Base-by-base conservation (phyloP, 2,113 vertebrate species). In the Melozone crissalis region DNA sequence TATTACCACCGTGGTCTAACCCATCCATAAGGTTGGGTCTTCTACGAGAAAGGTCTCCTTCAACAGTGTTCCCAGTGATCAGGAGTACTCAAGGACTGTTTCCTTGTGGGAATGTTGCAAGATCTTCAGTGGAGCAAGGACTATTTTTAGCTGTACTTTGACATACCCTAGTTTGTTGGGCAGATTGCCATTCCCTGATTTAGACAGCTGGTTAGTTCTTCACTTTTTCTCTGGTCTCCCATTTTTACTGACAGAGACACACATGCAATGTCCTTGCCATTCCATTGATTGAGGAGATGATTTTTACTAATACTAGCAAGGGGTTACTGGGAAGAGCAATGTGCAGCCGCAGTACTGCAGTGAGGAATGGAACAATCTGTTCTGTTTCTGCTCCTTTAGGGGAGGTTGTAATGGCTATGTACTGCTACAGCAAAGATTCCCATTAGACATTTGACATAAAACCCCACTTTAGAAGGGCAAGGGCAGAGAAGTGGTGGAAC, bases 1-100 rank as follows among this genome's bases (percentile, higher is more conserved):
- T 96, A 89, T 92, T 95, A 93, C 79, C 95, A 94, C 89, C 15
- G 47, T 84, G 84, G 91, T 96, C 95, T 96, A 94, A 96, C 19
- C 18, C 8, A 15, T 67, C 39, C 14, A 11, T 37, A 39, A 67
- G n/a, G 16, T 12, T 75, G 52, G 23, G 6, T 19, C 23, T 88
- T 76, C 69, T 55, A 23, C 41, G 15, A 59, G 58, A 74, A 80
- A 7, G 21, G 11, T 76, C 12, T 87, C 24, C 35, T 63, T 8
- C 41, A 87, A 43, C 39, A 22, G 3, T 30, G 30, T 12, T 83
- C 28, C 37, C 1, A 2, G 31, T 39, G 31, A 20, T 49, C 26
- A 81, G 23, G 28, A 78, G 20, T 54, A 33, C 22, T 75, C 26
- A 84, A 61, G 41, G 54, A 39, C 58, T 57, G 14, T 61, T 93